Evolutionary conservation across 2,113 vertebrate genomes (phyloP).

Genomic region (Caracal caracal): DNA sequence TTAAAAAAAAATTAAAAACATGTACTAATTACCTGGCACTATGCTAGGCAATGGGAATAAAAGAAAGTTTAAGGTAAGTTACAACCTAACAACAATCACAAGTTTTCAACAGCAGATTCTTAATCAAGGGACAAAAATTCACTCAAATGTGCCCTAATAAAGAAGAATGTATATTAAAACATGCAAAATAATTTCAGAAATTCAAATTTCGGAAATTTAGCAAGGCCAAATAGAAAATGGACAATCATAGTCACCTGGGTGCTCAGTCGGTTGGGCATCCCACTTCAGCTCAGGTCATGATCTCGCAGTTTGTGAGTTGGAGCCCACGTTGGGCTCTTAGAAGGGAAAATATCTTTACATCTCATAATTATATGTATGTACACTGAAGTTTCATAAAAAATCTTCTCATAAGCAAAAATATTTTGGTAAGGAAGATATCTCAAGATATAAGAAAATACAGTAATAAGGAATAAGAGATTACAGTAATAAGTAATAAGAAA

Average conservation of each 20-base stretch:
- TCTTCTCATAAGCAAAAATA: not conserved
- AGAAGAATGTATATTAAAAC: not conserved
- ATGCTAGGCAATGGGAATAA: not conserved
- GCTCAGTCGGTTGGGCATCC: no score
- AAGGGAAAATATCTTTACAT: not conserved
- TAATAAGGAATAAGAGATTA: no score
- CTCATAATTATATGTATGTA: not conserved
- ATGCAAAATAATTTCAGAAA: not conserved
- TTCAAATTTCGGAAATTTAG: not conserved
- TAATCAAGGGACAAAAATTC: not conserved
- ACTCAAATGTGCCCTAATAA: not conserved
- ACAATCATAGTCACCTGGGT: not conserved
- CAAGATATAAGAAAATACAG: not conserved
- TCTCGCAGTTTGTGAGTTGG: no score
- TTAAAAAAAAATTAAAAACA: no score
- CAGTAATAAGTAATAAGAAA: no score
- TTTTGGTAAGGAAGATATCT: not conserved
- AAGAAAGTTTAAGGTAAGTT: not conserved
- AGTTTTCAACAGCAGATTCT: not conserved
- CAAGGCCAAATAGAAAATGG: not conserved
- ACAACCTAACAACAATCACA: not conserved
- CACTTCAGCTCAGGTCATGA: no score
- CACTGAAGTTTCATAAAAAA: not conserved
- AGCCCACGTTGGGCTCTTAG: no score
- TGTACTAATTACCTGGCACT: not conserved